Percentiles rank a stretch among this genome's conserved stretches.
Evolutionary conservation across 92 coral and sea anemone species (phyloP).

Genomic region (Epizoanthus stellaris): DNA sequence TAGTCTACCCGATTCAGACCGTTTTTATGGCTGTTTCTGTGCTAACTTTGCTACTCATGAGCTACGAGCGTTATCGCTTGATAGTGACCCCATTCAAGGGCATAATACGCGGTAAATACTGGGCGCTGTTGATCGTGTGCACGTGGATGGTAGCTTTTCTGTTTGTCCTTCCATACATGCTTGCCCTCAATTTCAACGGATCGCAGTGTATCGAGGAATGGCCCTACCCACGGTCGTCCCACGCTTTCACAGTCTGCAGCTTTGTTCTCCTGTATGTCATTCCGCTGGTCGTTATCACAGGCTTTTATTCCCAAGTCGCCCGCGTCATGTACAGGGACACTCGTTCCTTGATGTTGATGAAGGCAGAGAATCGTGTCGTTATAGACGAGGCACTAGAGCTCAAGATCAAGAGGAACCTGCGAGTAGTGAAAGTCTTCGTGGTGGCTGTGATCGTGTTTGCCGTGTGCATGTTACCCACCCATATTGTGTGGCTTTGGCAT

Average conservation of each 20-base stretch:
- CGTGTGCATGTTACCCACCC: conserved; percentile 89
- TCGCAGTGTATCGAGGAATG: conserved; percentile 60
- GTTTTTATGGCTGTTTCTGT: conserved; percentile 67
- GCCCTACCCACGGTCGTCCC: conserved; percentile 50
- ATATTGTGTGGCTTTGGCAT: conserved; percentile 90
- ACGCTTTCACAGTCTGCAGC: conserved; percentile 57
- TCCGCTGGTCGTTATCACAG: conserved; percentile 59
- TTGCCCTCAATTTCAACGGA: conserved; percentile 47
- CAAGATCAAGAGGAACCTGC: conserved; percentile 73
- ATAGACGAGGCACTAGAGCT: conserved; percentile 43
- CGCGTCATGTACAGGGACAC: conserved; percentile 68
- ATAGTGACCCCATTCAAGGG: conserved; percentile 79
- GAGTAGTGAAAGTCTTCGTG: conserved; percentile 81
- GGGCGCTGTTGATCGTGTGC: conserved; percentile 51
- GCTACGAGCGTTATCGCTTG: conserved; percentile 71
- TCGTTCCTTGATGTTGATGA: conserved; percentile 46
- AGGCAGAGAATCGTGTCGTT: conserved; percentile 49
- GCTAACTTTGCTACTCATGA: conserved; percentile 70
- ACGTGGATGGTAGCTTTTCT: conserved; percentile 64
- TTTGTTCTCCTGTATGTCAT: conserved; percentile 56
- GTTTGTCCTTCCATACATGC: conserved; percentile 63
- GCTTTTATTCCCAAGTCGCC: conserved; percentile 58
- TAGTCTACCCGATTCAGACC: conserved; percentile 78
- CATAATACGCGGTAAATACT: conserved; percentile 44
- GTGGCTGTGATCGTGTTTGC: conserved; percentile 84